Percentiles rank a stretch among this genome's conserved stretches.
Evolutionary conservation across 2,797 vertebrate genomes (phyloP).

Genomic region (Catamblyrhynchus diadema): DNA sequence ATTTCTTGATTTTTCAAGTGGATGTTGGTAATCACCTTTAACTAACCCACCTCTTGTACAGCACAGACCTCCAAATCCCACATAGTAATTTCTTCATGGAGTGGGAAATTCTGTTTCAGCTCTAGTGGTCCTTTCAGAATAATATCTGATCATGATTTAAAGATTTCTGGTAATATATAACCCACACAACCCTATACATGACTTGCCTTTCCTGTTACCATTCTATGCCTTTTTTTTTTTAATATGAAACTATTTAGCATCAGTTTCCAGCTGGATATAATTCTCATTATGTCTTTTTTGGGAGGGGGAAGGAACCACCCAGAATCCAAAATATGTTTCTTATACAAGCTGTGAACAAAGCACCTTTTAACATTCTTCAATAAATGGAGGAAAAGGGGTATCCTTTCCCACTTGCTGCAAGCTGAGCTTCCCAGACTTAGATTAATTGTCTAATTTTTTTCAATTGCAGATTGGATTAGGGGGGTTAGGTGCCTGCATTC

Average conservation of each 20-base stretch:
- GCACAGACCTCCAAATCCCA: neutral
- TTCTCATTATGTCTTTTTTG: neutral
- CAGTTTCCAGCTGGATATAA: neutral
- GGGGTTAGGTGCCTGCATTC: neutral
- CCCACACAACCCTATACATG: neutral
- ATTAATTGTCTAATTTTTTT: neutral
- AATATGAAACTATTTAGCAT: neutral
- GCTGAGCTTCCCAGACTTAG: neutral
- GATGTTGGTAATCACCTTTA: neutral
- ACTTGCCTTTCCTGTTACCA: slow-evolving; percentile 1
- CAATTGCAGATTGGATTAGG: neutral
- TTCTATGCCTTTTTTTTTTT: neutral
- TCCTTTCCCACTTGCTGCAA: neutral
- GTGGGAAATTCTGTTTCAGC: neutral
- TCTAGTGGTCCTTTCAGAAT: neutral
- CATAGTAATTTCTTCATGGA: neutral
- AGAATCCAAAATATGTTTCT: neutral
- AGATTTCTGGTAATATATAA: neutral
- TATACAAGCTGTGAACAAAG: neutral
- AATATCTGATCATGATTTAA: neutral
- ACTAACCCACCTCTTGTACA: neutral
- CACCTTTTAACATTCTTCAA: neutral
- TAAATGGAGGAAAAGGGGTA: neutral
- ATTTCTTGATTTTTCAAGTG: neutral
- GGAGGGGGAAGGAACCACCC: neutral